A percentile compares a stretch with the other conserved stretches of the same genome.
These are phyloP conservation scores for Podiceps cristatus DNA, from an alignment of 2,113 vertebrate species.

Conservation along the genomic window DNA sequence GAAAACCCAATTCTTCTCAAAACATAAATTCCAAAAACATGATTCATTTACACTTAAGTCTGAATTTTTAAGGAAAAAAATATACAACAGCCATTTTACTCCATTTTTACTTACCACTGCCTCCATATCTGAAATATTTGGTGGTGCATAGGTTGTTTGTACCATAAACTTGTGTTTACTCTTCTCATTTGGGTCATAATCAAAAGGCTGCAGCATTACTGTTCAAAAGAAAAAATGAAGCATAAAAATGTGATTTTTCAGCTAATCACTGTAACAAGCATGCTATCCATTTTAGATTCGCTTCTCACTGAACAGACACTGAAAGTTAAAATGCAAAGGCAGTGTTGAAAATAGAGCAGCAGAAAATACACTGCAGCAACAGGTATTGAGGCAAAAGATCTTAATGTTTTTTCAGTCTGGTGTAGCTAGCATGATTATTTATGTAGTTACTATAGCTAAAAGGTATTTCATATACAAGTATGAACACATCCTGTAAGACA, in stretches of 20 bases:
- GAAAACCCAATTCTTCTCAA: not conserved
- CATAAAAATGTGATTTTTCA: not conserved
- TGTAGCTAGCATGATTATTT: not conserved
- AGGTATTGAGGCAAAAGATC: not conserved
- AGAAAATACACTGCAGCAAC: not conserved
- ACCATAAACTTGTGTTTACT: conserved; percentile 99
- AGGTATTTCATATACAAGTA: not conserved
- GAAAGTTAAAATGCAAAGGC: not conserved
- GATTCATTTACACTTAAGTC: not conserved
- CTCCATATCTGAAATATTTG: conserved; percentile 91
- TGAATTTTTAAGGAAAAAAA: not conserved
- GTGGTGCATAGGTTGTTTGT: conserved; percentile 96
- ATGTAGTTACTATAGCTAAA: not conserved
- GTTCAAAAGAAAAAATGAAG: conserved; percentile 44
- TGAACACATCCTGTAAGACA: not conserved
- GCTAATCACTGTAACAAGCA: not conserved
- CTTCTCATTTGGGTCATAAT: conserved; percentile 98
- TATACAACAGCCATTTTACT: not conserved
- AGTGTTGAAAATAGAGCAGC: not conserved
- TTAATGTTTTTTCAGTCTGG: not conserved
- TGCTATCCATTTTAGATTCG: not conserved
- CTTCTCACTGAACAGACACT: not conserved
- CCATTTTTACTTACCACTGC: conserved; percentile 86
- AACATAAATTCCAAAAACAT: not conserved
- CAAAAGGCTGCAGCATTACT: conserved; percentile 99